These are phyloP conservation scores for Dinocampus coccinellae DNA, from an alignment of 2,888 invertebrate species.

Conservation along the genomic window DNA sequence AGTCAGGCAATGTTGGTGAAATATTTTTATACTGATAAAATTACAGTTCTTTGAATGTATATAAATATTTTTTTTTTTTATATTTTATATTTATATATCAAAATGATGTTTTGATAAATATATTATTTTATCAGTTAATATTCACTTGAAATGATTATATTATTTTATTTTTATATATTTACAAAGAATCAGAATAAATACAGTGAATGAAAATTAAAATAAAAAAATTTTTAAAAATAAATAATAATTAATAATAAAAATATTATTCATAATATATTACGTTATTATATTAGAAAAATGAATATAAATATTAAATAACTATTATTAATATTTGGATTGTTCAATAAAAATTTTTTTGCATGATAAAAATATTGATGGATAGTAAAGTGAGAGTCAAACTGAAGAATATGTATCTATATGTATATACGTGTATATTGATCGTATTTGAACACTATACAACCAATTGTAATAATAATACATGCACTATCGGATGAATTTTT, in stretches of 20 bases:
- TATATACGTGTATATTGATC: not conserved
- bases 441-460: not conserved
- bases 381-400: not conserved
- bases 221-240: too few relatives aligned
- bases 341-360: not conserved
- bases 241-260: too few relatives aligned
- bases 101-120: not conserved
- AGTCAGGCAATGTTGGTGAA: not conserved
- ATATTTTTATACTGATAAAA: not conserved
- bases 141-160: not conserved
- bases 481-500: too few relatives aligned
- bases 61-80: not conserved
- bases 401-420: not conserved
- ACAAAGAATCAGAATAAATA: too few relatives aligned
- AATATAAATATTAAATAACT: too few relatives aligned
- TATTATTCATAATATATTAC: too few relatives aligned
- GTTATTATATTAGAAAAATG: not conserved
- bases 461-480: not conserved
- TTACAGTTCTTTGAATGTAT: not conserved
- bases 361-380: not conserved
- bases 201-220: too few relatives aligned
- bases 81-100: not conserved
- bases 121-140: not conserved
- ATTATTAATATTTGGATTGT: not conserved
- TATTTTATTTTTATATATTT: not conserved